These are phyloP conservation scores for Sepiola atlantica DNA, from an alignment of 2,888 invertebrate species.

Conservation along the genomic window DNA sequence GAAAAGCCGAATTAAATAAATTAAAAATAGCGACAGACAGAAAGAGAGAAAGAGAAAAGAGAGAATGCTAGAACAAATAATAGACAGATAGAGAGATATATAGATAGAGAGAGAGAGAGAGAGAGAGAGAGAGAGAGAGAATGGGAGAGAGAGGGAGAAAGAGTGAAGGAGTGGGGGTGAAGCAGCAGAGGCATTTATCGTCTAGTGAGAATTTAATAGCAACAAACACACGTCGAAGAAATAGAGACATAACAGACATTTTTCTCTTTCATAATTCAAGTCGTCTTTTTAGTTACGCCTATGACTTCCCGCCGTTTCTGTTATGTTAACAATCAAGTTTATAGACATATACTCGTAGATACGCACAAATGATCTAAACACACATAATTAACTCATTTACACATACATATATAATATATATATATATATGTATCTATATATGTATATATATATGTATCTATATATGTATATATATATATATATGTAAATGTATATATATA, in stretches of 20 bases:
- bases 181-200: neutral
- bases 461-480: no score
- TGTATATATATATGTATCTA: no score
- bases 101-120: neutral
- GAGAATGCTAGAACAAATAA: no score
- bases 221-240: neutral
- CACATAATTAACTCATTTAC: neutral
- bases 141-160: neutral
- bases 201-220: slow-evolving; percentile 18
- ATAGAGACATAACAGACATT: neutral
- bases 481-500: no score
- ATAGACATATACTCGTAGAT: neutral
- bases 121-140: neutral
- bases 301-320: neutral
- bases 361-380: neutral
- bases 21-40: no score
- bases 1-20: no score
- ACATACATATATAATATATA: neutral
- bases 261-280: slow-evolving; percentile 3
- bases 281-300: slow-evolving; percentile 21
- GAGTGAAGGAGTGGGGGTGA: neutral
- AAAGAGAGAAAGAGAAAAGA: no score
- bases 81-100: no score
- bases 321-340: slow-evolving; percentile 21
- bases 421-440: no score